Base-by-base conservation (phyloP, 2,797 vertebrate genomes). In the Spea hammondii region DNA sequence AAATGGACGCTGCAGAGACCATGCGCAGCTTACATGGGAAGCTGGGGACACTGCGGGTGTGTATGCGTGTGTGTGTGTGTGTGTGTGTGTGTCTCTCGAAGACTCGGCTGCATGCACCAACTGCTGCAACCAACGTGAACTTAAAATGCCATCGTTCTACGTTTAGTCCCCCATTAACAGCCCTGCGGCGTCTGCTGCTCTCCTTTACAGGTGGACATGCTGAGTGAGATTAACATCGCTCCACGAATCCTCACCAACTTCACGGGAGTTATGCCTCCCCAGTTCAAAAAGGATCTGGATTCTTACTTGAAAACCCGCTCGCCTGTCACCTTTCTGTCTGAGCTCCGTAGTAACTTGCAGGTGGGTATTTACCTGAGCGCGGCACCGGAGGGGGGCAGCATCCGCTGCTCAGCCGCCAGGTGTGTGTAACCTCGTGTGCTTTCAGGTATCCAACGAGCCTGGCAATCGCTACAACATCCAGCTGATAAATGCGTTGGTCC, bases 391-490 rank as follows among this genome's bases (percentile, higher is more conserved):
- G 32, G 32, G 32, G 32, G 32, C 32, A 32, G 32, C 32, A 32
- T 32, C 32, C 32, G 32, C 32, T 32, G 32, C 32, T 32, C 32
- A 32, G 32, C 2, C 32, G 32, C 32, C 32, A 32, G 32, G 2
- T 32, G 32, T 32, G 32, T 14, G 8, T 57, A 11, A 4, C 11
- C 32, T 70, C 17, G 6, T 11, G 17, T 60, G 64, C 70, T 62
- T 32, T 48, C 86, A 94, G 93, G 92, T 94, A 72, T 99, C 98
- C 0, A 99, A 97, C 45, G 98, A 99, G 85, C 96, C 98, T 59
- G 98, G 98, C 72, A 99, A 99, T 87, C 95, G 98, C 76, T 99
- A 99, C 92, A 99, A 99, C 91, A 99, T 99, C 88, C 98, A 99
- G 93, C 91, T 99, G 89, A 99, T 99, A 84, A 99, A 99, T 5